A percentile compares a stretch with the other conserved stretches of the same genome.
phyloP scores from a whole-genome alignment of 2,888 invertebrate genomes.

The Dyspetes luteomarginatus region DNA sequence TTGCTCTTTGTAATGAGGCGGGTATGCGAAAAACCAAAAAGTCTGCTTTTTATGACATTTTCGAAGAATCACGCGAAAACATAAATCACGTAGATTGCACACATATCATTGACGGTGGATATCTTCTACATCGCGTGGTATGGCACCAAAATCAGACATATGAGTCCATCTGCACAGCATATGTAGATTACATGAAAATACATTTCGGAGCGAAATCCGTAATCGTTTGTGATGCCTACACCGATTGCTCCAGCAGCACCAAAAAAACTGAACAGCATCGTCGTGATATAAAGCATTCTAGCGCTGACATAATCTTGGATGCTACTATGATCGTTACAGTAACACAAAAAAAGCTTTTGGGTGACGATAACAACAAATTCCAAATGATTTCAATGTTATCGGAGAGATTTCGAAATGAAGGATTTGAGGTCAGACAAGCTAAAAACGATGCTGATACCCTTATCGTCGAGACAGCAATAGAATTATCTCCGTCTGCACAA shows the following conservation, averaged over 20 bases:
- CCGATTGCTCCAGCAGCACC: slow-evolving; percentile 30
- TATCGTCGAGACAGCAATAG: neutral
- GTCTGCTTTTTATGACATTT: slow-evolving; percentile 32
- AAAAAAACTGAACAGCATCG: slow-evolving; percentile 39
- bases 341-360: slow-evolving; percentile 52
- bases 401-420: slow-evolving; percentile 1
- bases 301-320: slow-evolving; percentile 47
- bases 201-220: slow-evolving; percentile 55
- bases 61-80: slow-evolving; percentile 13
- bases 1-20: too few species aligned
- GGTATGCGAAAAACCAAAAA: neutral
- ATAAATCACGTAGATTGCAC: neutral
- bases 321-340: slow-evolving; percentile 34
- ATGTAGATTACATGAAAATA: slow-evolving; percentile 42
- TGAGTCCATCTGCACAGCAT: slow-evolving; percentile 38
- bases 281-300: slow-evolving; percentile 17
- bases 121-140: slow-evolving; percentile 38
- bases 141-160: slow-evolving; percentile 43
- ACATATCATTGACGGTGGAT: slow-evolving; percentile 52
- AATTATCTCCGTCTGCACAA: neutral
- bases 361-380: slow-evolving; percentile 45
- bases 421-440: neutral
- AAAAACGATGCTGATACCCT: neutral
- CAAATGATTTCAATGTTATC: slow-evolving; percentile 41
- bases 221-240: slow-evolving; percentile 55